Evolutionary conservation across 2,888 invertebrate species (phyloP).

Genomic region (Hesperia comma): DNA sequence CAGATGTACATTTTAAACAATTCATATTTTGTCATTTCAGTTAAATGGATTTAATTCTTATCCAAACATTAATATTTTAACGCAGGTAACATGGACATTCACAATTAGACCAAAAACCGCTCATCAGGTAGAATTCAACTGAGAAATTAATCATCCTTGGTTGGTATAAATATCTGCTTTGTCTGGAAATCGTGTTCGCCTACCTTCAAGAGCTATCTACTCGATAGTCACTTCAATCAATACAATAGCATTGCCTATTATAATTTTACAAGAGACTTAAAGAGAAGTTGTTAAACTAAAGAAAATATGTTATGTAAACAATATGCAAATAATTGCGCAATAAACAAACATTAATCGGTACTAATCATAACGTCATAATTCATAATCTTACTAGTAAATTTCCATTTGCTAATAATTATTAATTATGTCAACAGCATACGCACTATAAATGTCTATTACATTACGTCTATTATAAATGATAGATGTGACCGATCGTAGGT

Average conservation of each 20-base stretch:
- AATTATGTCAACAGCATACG: constrained; percentile 27
- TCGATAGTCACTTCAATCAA: neutral
- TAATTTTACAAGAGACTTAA: neutral
- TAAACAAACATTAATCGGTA: neutral
- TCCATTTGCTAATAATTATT: constrained; percentile 32
- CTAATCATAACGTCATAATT: constrained; percentile 18
- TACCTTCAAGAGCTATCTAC: too few species aligned
- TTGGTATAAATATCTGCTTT: too few species aligned
- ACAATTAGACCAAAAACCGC: too few species aligned
- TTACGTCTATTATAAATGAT: constrained; percentile 25
- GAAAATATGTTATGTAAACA: neutral
- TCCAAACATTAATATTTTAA: too few species aligned
- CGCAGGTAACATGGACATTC: too few species aligned
- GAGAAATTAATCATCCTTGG: too few species aligned
- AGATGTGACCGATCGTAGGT: constrained; percentile 12
- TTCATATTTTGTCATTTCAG: too few species aligned
- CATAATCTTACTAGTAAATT: constrained; percentile 22
- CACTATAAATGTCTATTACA: constrained; percentile 18
- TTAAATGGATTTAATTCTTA: too few species aligned
- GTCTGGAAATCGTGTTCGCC: too few species aligned
- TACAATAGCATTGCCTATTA: neutral
- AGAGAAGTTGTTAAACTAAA: neutral
- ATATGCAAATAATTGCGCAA: constrained; percentile 12
- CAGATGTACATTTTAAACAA: neutral
- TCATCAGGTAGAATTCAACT: too few species aligned